These are phyloP conservation scores for Nowickia ferox DNA, from an alignment of 2,888 invertebrate species.

Conservation along the genomic window DNA sequence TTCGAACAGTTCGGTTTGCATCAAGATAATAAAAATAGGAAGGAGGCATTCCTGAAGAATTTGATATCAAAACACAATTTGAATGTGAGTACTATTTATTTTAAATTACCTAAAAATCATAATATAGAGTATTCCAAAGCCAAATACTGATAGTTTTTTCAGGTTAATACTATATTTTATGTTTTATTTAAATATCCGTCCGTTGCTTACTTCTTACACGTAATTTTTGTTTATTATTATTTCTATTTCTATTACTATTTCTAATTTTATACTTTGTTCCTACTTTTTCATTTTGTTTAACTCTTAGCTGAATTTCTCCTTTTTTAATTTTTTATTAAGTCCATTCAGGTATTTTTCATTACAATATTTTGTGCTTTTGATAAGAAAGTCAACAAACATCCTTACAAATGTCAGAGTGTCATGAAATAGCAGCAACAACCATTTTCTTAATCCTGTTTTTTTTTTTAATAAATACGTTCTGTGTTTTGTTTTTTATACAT, in stretches of 20 bases:
- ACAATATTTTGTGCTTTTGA: slow-evolving; percentile 37
- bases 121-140: neutral
- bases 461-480: slow-evolving; percentile 38
- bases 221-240: neutral
- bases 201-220: neutral
- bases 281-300: neutral
- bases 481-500: slow-evolving; percentile 24
- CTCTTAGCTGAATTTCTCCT: neutral
- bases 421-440: slow-evolving; percentile 65
- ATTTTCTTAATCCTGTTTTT: slow-evolving; percentile 11
- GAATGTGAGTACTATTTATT: neutral
- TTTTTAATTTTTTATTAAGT: neutral
- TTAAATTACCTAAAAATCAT: neutral
- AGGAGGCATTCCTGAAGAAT: too few species aligned
- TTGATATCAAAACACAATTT: too few species aligned
- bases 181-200: neutral
- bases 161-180: neutral
- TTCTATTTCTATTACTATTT: neutral
- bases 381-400: slow-evolving; percentile 48
- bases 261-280: neutral
- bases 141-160: neutral
- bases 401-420: slow-evolving; percentile 61
- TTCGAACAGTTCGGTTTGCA: too few species aligned
- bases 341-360: slow-evolving; percentile 9
- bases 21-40: too few species aligned